phyloP scores from a whole-genome alignment of 2,113 vertebrate species.

The Semicossyphus pulcher region DNA sequence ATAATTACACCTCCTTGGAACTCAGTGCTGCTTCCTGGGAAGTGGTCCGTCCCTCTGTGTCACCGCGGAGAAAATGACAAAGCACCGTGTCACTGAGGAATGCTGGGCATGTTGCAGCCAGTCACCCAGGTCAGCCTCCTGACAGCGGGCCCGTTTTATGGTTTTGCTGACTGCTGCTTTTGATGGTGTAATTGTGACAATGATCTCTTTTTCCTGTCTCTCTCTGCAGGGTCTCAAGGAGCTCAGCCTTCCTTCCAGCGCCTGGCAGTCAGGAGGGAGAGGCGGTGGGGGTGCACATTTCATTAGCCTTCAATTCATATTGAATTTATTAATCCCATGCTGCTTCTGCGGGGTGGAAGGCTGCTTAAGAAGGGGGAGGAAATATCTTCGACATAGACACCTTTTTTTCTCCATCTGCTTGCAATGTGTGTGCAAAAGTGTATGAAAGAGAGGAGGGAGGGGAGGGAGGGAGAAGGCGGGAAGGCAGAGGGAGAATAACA shows the following conservation, averaged over 20 bases:
- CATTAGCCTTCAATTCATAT: slow-evolving; percentile 82
- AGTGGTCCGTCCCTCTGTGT: slow-evolving; percentile 41
- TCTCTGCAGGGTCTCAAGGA: slow-evolving; percentile 54
- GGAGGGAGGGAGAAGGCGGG: slow-evolving; percentile 52
- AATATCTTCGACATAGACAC: slow-evolving; percentile 70
- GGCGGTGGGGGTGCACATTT: slow-evolving; percentile 68
- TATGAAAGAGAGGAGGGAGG: slow-evolving; percentile 36
- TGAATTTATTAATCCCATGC: slow-evolving; percentile 84
- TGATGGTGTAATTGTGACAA: slow-evolving; percentile 76
- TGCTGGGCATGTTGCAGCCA: slow-evolving; percentile 70
- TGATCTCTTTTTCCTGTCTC: slow-evolving; percentile 76
- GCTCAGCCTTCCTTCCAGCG: slow-evolving; percentile 59
- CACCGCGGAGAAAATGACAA: slow-evolving; percentile 65
- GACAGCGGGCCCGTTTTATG: slow-evolving; percentile 65
- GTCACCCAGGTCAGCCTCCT: slow-evolving; percentile 71
- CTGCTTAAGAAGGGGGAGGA: slow-evolving; percentile 54
- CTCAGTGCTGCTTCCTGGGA: slow-evolving; percentile 2
- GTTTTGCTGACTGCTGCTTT: slow-evolving; percentile 72
- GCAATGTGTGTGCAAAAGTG: slow-evolving; percentile 71
- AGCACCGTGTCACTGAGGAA: slow-evolving; percentile 69
- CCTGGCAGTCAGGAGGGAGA: slow-evolving; percentile 59
- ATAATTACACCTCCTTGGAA: slow-evolving; percentile 4
- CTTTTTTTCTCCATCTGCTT: slow-evolving; percentile 81
- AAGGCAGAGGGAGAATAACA: slow-evolving; percentile 62
- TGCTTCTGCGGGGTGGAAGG: slow-evolving; percentile 73